Base-by-base conservation (phyloP, 2,797 vertebrate species). In the Manis crassicaudata region DNA sequence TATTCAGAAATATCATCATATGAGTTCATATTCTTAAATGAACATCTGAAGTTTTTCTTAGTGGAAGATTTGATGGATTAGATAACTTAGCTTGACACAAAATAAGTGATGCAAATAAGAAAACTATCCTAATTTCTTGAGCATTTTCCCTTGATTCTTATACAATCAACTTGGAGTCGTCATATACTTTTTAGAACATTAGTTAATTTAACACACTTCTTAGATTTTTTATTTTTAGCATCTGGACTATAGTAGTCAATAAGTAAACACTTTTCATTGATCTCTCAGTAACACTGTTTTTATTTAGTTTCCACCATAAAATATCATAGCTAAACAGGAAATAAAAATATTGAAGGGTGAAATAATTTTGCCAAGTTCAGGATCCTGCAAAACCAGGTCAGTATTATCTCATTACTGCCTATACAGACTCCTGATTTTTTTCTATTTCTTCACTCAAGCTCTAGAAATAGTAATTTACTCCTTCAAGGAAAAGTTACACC, bases 41-140 rank as follows among this genome's bases (percentile, higher is more conserved):
- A 95, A 5, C 83, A 89, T 18, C 18, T 50, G 10, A 77, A 63
- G 2, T 27, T 88, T 90, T 96, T 37, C 54, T 83, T 83, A 92
- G 32, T 94, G 54, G 83, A 35, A 2, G 32, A 52, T 58, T 90
- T 72, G 10, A 54, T 58, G 65, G 3, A 88, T 67, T 72, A 62
- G 4, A 11, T 77, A 58, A 23, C n/a, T 62, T 67, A 88, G 20
- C 6, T 70, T 75, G 5, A 75, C 29, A 76, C 3, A 79, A 93
- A 96, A 63, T 58, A 86, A 95, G 37, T 83, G 50, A 92, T 80
- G 32, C n/a, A 91, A 91, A 89, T 79, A 43, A 73, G 50, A 52
- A 83, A 86, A 32, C 6, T 43, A 75, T 62, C 20, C 20, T 73
- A 91, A 82, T 2, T 83, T 96, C 83, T 88, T 20, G 29, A 62